A percentile compares a stretch with the other conserved stretches of the same genome.
These are phyloP conservation scores for Ornithoptera priamus DNA, from an alignment of 2,888 invertebrate species.

Conservation along the genomic window DNA sequence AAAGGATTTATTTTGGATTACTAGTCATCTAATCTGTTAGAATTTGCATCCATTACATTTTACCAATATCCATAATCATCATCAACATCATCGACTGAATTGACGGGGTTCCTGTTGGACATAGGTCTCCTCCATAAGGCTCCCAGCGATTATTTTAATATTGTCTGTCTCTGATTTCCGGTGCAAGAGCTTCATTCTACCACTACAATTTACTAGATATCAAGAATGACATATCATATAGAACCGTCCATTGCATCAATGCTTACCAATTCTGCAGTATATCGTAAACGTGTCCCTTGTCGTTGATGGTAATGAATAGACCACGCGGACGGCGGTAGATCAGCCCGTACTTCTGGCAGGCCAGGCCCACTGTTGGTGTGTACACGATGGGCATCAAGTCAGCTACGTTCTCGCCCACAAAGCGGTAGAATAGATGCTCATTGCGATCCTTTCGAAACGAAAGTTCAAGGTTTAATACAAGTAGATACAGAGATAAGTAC, in stretches of 20 bases:
- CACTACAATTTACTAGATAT: too few relatives aligned
- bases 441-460: constrained; percentile 89
- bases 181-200: too few relatives aligned
- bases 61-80: too few relatives aligned
- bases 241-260: constrained; percentile 1
- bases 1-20: too few relatives aligned
- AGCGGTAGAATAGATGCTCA: constrained; percentile 96
- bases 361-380: constrained; percentile 98
- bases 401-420: constrained; percentile 91
- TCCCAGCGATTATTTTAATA: too few relatives aligned
- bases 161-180: too few relatives aligned
- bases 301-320: constrained; percentile 96
- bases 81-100: too few relatives aligned
- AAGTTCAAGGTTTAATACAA: background rate
- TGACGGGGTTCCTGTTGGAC: too few relatives aligned
- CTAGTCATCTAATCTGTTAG: too few relatives aligned
- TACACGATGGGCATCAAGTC: constrained; percentile 99
- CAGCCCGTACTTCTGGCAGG: constrained; percentile 97
- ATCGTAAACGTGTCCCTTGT: constrained; percentile 96
- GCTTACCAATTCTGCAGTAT: constrained; percentile 95
- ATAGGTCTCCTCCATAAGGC: too few relatives aligned
- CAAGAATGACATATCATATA: too few relatives aligned
- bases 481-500: background rate
- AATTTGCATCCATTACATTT: too few relatives aligned
- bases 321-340: constrained; percentile 95